Base-by-base conservation (phyloP, 2,888 invertebrate species). In the Belgica antarctica region DNA sequence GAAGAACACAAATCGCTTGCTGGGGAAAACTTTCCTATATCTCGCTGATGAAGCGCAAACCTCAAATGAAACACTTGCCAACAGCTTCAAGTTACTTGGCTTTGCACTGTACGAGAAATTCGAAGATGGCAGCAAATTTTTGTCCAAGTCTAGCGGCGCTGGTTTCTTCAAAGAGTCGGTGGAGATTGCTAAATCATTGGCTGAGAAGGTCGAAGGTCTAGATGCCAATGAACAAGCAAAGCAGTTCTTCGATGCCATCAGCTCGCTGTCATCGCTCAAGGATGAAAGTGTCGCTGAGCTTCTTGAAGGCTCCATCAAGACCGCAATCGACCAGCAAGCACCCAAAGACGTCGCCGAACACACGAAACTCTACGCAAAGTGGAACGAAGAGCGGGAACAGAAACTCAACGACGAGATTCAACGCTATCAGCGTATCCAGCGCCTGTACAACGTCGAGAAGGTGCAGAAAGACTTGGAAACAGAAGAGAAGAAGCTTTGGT, bases 1-100 rank as follows among this genome's bases (percentile, higher is more conserved):
- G 19, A 84, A 79, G 71, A 87, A 92, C 73, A 84, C 88, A 4
- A 78, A 83, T 25, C 83, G 86, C 75, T 81, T 93, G 46, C 83
- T 91, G 62, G 96, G 96, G 0, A 96, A 96, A 82, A 91, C 94
- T 1, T 80, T 96, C 63, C 82, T 83, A 34, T 36, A 27, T 28
- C 25, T 70, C 2, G 70, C 61, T 41, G 61, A 70, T 57, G 68
- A 68, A 31, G 31, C 57, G 1, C 25, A 46, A 12, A 8, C 27
- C 27, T 22, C 12, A 22, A 24, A 52, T 57, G 80, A 72, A 75
- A 80, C 70, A 81, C 86, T 73, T 76, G 81, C 71, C 72, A 78
- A 80, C 72, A 86, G 86, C 74, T 80, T 85, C 71, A 82, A 84
- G 75, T 76, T 92, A 24, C 77, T 90, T 72, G 92, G 93, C 3